Evolutionary conservation across 1,140 invertebrate species (phyloP), one percentile per base, ranked within the genome.

Genomic region (Medauroidea extradentata): DNA sequence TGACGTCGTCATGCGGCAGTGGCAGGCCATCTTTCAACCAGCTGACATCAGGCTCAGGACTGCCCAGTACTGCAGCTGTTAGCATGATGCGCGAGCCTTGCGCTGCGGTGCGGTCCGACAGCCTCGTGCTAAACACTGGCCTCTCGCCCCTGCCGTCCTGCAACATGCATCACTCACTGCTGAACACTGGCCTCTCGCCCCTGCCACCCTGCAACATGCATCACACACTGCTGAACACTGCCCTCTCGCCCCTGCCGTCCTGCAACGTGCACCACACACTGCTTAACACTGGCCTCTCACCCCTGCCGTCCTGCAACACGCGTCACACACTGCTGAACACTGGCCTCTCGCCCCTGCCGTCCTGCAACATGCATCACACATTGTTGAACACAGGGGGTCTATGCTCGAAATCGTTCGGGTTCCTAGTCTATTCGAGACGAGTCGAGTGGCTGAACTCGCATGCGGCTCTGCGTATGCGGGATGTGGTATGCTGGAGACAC

Each of bases 51-150:
- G 91, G 89, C 63, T 91, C 88, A 0, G 90, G 86, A 59, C 83
- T 80, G n/a, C 89, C 89, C 49, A 94, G 80, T 1, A 96, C 83
- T 56, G 87, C 86, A 69, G 94, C 96, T 2, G 87, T 86, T n/a
- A 98, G 73, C 67, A 87, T 87, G 1, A 93, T 83, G 61, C 83
- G 78, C 23, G 85, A 86, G 9, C 85, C 85, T 67, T 85, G 84
- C 0, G 85, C 84, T 1, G 87, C 85, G 3, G 87, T 87, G 61
- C 88, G 83, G 69, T 93, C 87, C 2, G 85, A 86, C 34, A 96
- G 72, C 57, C 83, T 81, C n/a, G 85, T 89, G 39, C 88, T 90
- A 72, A 95, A 96, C 4, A 85, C 79, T 4, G 92, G 92, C 72
- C 88, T 87, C 58, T 82, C 79, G 62, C 78, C 24, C 16, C 52